Evolutionary conservation across 2,888 invertebrate species (phyloP).

Genomic region (Sarcophaga carnaria): DNA sequence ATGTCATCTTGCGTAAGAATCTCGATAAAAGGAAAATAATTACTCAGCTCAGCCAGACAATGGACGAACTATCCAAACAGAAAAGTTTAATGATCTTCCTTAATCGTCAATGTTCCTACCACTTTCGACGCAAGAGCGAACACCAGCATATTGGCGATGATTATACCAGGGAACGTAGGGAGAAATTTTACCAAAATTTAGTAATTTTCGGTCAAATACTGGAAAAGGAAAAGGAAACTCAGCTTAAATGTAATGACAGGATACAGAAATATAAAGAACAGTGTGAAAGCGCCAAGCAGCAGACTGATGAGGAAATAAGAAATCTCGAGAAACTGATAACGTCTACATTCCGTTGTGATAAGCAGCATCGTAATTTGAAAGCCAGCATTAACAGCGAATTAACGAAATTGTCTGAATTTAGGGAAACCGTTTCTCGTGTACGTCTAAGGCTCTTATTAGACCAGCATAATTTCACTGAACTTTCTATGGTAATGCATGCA

Average conservation of each 20-base stretch:
- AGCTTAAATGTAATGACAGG: slow-evolving; percentile 47
- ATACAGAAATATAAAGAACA: neutral
- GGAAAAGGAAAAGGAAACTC: slow-evolving; percentile 22
- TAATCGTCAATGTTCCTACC: slow-evolving; percentile 72
- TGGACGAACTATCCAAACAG: slow-evolving; percentile 61
- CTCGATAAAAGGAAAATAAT: slow-evolving; percentile 73
- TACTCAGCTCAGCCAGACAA: slow-evolving; percentile 33
- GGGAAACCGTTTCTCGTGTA: slow-evolving; percentile 75
- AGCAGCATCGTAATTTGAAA: slow-evolving; percentile 5
- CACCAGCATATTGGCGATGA: slow-evolving; percentile 71
- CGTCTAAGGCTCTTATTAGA: slow-evolving; percentile 74
- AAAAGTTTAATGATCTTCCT: slow-evolving; percentile 69
- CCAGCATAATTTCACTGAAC: slow-evolving; percentile 73
- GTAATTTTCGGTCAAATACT: slow-evolving; percentile 65
- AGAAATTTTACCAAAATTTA: slow-evolving; percentile 67
- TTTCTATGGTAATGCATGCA: slow-evolving; percentile 71
- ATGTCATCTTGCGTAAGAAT: slow-evolving; percentile 58
- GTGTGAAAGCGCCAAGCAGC: slow-evolving; percentile 14
- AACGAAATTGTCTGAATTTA: slow-evolving; percentile 69
- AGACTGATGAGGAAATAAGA: slow-evolving; percentile 16
- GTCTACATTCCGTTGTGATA: slow-evolving; percentile 49
- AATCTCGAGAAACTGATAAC: slow-evolving; percentile 56
- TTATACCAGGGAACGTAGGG: slow-evolving; percentile 30
- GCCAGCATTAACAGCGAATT: slow-evolving; percentile 25
- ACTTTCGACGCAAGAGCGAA: slow-evolving; percentile 73